phyloP scores from a whole-genome alignment of 2,888 invertebrate genomes.

The Ectobius pallidus region DNA sequence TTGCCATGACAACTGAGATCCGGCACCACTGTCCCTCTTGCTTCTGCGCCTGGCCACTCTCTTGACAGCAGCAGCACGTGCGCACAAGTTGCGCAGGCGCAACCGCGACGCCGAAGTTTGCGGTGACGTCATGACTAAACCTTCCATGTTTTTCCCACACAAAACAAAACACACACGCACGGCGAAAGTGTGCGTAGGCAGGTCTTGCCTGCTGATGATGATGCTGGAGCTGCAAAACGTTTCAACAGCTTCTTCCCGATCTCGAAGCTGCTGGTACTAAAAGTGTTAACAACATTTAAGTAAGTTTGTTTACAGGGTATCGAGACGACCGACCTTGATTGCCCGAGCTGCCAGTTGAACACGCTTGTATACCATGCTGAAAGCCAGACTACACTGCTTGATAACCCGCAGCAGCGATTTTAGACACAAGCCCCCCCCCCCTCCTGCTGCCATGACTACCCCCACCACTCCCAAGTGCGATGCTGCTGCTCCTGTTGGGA shows the following conservation, averaged over 20 bases:
- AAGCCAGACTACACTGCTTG: no score
- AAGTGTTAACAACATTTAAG: no score
- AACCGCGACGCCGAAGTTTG: not conserved
- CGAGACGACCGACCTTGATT: no score
- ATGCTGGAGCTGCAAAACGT: no score
- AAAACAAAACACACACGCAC: not conserved
- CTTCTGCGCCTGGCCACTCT: slow-evolving; percentile 29
- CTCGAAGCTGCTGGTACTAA: no score
- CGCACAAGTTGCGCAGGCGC: slow-evolving; percentile 31
- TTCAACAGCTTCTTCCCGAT: no score
- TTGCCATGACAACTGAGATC: slow-evolving; percentile 40
- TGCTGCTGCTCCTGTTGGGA: no score
- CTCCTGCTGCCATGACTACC: not conserved
- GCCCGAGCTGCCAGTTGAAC: no score
- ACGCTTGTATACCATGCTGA: no score
- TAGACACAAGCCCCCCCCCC: not conserved
- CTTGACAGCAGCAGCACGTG: slow-evolving; percentile 31
- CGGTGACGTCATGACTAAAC: slow-evolving; percentile 31
- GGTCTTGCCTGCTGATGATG: no score
- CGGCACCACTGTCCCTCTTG: slow-evolving; percentile 17
- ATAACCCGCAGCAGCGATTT: not conserved
- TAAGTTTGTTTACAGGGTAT: no score
- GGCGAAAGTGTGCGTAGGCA: not conserved
- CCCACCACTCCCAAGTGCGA: no score
- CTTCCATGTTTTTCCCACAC: slow-evolving; percentile 28